Base-by-base conservation (phyloP, 2,113 vertebrate species). In the Rhinolophus sinicus region DNA sequence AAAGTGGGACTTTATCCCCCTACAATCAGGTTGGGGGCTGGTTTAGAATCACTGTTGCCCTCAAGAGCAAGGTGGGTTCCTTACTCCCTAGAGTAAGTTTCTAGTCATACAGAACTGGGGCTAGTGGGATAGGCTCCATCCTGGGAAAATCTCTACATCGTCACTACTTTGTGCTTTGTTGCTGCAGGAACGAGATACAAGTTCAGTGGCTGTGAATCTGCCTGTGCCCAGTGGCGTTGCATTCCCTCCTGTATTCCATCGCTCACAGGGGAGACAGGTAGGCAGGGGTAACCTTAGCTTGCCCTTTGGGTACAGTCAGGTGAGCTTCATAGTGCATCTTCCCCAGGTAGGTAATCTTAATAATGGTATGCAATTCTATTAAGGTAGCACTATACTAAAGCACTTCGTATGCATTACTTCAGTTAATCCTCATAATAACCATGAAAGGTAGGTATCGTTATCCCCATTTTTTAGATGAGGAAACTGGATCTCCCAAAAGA, bases 121-220 rank as follows among this genome's bases (percentile, higher is more conserved):
- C 47, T 50, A 60, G 10, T 47, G 22, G n/a, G 47, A 15, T 35
- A 60, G 52, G 4, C 13, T 52, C 10, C 0, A 73, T 14, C 6
- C 56, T 95, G 52, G 85, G 33, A 8, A 97, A 56, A 28, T 64
- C n/a, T 88, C 35, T 73, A 0, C 18, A 70, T 96, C 47, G 90
- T 47, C 28, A 93, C 14, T 6, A 1, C 52, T 76, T 84, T 96
- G 54, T 90, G 14, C 80, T 89, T 93, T 92, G 93, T 98, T 96
- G 30, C 69, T 97, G 22, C 88, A 99, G 99, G 99, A 99, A 87
- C 98, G 99, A 97, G 99, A 99, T 94, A 99, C 99, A 8, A 99
- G 99, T 95, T 97, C 98, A n/a, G 80, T 98, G 44, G 96, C 98
- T 15, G 97, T 99, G 96, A 99, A 98, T 62, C 76, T 99, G 80